These are phyloP conservation scores for Plectus sambesii DNA, from an alignment of 1,140 invertebrate species.

Conservation along the genomic window DNA sequence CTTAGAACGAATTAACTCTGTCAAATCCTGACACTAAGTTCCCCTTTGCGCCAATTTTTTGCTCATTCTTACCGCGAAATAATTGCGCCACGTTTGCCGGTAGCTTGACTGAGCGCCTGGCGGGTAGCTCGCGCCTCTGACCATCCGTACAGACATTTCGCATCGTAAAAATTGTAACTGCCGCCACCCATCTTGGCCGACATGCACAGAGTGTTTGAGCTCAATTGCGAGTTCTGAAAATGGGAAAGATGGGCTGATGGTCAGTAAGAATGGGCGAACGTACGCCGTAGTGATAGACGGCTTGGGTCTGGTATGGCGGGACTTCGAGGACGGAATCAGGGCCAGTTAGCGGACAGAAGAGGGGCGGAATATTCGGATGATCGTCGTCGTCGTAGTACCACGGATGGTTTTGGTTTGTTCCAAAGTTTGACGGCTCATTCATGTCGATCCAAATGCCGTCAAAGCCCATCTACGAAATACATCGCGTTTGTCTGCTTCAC, in stretches of 20 bases:
- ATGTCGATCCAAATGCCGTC: conserved; percentile 37
- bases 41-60: conserved; percentile 4
- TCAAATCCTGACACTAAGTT: too few species aligned
- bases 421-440: conserved; percentile 31
- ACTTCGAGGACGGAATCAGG: conserved; percentile 18
- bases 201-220: conserved; percentile 67
- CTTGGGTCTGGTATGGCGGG: conserved; percentile 28
- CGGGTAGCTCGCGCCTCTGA: conserved; percentile 62
- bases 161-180: conserved; percentile 52
- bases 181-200: conserved; percentile 58
- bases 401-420: conserved; percentile 14
- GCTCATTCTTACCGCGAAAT: background rate
- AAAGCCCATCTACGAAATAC: conserved; percentile 30
- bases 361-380: conserved; percentile 6
- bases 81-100: background rate
- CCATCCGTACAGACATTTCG: conserved; percentile 69
- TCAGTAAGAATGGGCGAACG: too few species aligned
- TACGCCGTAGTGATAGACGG: too few species aligned
- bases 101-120: conserved; percentile 43
- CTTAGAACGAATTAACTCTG: too few species aligned
- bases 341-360: conserved; percentile 23
- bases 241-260: conserved; percentile 22
- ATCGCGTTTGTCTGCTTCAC: too few species aligned
- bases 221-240: conserved; percentile 45
- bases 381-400: conserved; percentile 1